Evolutionary conservation across 1,140 invertebrate species (phyloP), one percentile per base, ranked within the genome.

Genomic region (Zaprionus vittiger): DNA sequence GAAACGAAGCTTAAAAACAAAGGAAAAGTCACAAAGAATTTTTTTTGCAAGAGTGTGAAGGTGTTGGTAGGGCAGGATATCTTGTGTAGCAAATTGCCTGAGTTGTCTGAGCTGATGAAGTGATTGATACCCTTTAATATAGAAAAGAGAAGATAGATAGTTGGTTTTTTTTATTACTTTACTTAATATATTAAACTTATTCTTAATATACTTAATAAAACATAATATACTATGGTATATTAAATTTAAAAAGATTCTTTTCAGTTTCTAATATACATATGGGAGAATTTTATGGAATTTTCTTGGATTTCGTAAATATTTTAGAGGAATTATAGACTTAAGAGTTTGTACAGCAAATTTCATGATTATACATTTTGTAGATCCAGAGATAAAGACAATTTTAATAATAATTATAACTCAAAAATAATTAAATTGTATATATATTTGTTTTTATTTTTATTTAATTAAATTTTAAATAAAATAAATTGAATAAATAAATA

Each of bases 1-100:
- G n/a, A 52, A 63, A 70, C 52, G 37, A 34, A 62, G 38, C 14
- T 62, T 24, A 44, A 15, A 44, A 70, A 60, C 17, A 15, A 5
- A 22, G n/a, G 56, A 34, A 67, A 67, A 37, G 31, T 59, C 44
- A n/a, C 17, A 47, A 59, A 57, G 41, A 31, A 17, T 59, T 26
- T 17, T 28, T 59, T 26, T 17, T 22, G 34, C 11, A 0, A 28
- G 0, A 57, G 14, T 2, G 31, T 6, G 52, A 38, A 59, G 37
- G 34, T 57, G 55, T 47, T 24, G 4, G 15, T 56, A n/a, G 22
- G 7, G 38, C 15, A n/a, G 38, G 41, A 47, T 47, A 15, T 37
- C 52, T 15, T 41, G 31, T 31, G 6, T 44, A n/a, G 41, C 41
- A 2, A n/a, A 44, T n/a, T 17, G 5, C 5, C 3, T 2, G 15